Percentiles rank a stretch among this genome's conserved stretches.
Conservation (phyloP, 2,888 invertebrate genomes). For the Argynnis bischoffii region DNA sequence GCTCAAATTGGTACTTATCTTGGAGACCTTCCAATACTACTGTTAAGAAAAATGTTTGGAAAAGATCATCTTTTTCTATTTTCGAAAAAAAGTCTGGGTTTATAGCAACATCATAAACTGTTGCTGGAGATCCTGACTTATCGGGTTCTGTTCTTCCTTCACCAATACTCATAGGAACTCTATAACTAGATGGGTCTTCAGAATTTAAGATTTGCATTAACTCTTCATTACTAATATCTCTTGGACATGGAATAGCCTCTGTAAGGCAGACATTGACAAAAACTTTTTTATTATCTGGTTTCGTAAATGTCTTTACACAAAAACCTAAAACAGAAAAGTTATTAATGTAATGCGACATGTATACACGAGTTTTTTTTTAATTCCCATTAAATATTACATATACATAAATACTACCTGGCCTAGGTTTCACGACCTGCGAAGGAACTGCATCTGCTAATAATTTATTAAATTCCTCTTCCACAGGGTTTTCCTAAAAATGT, state of each 20-base stretch:
- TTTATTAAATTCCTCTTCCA: conserved; percentile 84
- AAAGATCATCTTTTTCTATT: conserved; percentile 86
- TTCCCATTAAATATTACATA: too few species aligned
- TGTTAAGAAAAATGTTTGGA: conserved; percentile 90
- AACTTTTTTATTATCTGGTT: conserved; percentile 85
- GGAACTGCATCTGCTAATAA: conserved; percentile 79
- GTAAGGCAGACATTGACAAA: conserved; percentile 94
- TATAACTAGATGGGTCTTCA: conserved; percentile 86
- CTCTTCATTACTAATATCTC: conserved; percentile 87
- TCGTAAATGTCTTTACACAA: conserved; percentile 89
- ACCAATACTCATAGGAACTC: conserved; percentile 95
- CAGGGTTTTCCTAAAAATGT: conserved; percentile 71
- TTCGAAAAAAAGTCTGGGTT: conserved; percentile 90
- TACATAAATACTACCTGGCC: conserved; percentile 79
- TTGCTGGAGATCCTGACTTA: conserved; percentile 87
- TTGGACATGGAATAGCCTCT: conserved; percentile 87
- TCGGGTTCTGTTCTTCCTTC: conserved; percentile 89
- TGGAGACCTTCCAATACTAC: conserved; percentile 89
- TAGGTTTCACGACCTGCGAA: conserved; percentile 85
- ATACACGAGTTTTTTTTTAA: too few species aligned
- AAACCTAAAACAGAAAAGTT: conserved; percentile 79
- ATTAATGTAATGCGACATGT: neutral
- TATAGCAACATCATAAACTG: conserved; percentile 92
- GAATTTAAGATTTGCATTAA: conserved; percentile 86
- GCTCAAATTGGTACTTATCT: conserved; percentile 88